A percentile compares a stretch with the other conserved stretches of the same genome.
phyloP scores from a whole-genome alignment of 2,797 vertebrate genomes.

The Lacerta viridis region DNA sequence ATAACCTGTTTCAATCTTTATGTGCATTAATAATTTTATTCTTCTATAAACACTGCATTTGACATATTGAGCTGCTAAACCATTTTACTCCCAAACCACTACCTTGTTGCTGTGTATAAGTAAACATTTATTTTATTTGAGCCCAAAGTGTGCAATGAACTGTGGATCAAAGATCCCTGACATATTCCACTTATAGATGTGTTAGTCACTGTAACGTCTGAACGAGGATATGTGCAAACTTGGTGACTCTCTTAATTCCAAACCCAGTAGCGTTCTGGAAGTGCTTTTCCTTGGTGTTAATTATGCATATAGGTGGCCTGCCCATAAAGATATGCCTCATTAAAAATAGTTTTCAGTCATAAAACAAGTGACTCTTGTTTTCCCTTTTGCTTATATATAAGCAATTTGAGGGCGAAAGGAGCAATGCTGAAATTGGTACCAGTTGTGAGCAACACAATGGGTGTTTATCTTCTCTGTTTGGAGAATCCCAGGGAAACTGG shows the following conservation, averaged over 20 bases:
- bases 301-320: too few relatives aligned
- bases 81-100: too few relatives aligned
- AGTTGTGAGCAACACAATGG: not conserved
- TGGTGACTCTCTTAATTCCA: not conserved
- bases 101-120: too few relatives aligned
- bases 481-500: not conserved
- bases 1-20: too few relatives aligned
- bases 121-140: not conserved
- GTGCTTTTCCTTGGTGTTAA: too few relatives aligned
- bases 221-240: not conserved
- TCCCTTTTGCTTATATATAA: not conserved
- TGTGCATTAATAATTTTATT: too few relatives aligned
- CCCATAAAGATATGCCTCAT: too few relatives aligned
- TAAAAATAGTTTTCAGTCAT: not conserved
- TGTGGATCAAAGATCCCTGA: not conserved
- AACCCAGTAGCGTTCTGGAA: too few relatives aligned
- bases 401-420: too few relatives aligned
- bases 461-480: constrained; percentile 48
- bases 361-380: not conserved
- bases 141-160: not conserved
- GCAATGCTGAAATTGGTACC: too few relatives aligned
- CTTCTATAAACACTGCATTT: too few relatives aligned
- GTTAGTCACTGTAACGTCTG: not conserved
- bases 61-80: too few relatives aligned
- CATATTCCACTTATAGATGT: not conserved